Conservation (phyloP, 2,797 vertebrate genomes). For the Dipus sagitta region DNA sequence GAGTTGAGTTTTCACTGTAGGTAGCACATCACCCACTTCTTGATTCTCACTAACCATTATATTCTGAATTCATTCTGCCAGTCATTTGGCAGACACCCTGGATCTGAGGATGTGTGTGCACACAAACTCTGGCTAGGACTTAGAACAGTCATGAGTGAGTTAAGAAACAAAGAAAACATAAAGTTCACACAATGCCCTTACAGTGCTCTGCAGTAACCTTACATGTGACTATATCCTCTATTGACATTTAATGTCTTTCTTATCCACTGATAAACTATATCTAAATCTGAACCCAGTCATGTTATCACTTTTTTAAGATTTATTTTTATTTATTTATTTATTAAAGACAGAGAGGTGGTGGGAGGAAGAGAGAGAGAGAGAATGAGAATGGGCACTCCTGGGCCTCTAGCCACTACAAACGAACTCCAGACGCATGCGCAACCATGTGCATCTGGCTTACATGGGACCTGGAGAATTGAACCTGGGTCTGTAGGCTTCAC, state of each 20-base stretch:
- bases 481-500: too few relatives aligned
- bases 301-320: too few relatives aligned
- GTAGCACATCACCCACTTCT: background rate
- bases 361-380: too few relatives aligned
- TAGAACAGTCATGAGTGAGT: background rate
- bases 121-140: background rate
- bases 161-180: conserved; percentile 30
- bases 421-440: too few relatives aligned
- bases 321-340: too few relatives aligned
- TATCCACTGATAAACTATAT: conserved; percentile 14
- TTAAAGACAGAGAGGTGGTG: too few relatives aligned
- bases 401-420: too few relatives aligned
- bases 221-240: background rate
- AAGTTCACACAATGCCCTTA: background rate
- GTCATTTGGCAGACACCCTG: background rate
- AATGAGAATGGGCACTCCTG: too few relatives aligned
- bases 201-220: background rate
- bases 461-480: too few relatives aligned
- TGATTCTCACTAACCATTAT: background rate
- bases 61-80: background rate
- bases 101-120: background rate
- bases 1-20: background rate
- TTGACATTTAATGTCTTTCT: conserved; percentile 10
- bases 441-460: too few relatives aligned
- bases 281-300: background rate